phyloP scores from a whole-genome alignment of 2,113 vertebrate genomes.

The Dendropsophus ebraccatus region DNA sequence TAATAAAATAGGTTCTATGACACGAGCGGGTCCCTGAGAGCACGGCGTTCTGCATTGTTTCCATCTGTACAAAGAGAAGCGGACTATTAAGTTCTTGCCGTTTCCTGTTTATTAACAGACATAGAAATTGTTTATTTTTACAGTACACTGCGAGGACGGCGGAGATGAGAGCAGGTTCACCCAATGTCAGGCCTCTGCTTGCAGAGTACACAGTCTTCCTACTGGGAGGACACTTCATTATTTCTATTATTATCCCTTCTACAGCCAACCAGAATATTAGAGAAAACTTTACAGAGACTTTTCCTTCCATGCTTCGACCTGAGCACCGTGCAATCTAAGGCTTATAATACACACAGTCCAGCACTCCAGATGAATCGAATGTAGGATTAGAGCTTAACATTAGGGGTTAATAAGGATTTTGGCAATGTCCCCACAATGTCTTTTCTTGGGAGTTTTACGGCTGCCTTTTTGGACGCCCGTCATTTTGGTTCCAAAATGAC shows the following conservation, averaged over 20 bases:
- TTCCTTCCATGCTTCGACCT: no score
- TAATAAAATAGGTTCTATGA: not conserved
- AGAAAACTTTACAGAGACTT: not conserved
- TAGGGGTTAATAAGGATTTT: no score
- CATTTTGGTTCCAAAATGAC: no score
- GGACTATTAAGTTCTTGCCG: not conserved
- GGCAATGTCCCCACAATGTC: no score
- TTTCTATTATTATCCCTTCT: constrained; percentile 9
- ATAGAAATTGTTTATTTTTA: constrained; percentile 33
- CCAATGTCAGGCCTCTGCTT: not conserved
- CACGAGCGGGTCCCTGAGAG: not conserved
- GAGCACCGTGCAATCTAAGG: no score
- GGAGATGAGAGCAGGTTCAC: not conserved
- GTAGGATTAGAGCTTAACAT: no score
- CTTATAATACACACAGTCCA: no score
- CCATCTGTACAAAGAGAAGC: not conserved
- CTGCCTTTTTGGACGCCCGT: no score
- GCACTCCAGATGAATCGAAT: no score
- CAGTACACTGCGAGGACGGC: not conserved
- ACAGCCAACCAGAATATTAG: not conserved
- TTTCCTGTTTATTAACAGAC: constrained; percentile 43
- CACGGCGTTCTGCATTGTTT: not conserved
- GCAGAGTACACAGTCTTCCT: not conserved
- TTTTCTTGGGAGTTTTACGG: no score
- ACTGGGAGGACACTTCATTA: not conserved